A percentile compares a stretch with the other conserved stretches of the same genome.
phyloP scores from a whole-genome alignment of 2,113 vertebrate genomes.

The Mobula hypostoma region DNA sequence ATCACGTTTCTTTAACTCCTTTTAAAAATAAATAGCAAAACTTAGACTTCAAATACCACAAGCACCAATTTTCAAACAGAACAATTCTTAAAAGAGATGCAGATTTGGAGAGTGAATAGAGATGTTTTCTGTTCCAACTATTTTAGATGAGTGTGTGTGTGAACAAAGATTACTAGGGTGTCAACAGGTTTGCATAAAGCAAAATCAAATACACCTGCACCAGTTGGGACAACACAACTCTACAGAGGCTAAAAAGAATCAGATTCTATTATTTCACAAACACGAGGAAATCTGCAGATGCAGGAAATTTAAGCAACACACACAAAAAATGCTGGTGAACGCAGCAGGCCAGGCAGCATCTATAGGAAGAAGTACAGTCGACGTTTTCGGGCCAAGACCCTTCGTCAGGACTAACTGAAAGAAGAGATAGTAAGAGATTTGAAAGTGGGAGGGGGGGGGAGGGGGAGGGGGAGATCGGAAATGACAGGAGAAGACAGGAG shows the following conservation, averaged over 20 bases:
- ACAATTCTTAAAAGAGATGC: not conserved
- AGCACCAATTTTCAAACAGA: not conserved
- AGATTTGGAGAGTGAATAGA: not conserved
- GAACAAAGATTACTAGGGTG: not conserved
- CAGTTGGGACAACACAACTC: not conserved
- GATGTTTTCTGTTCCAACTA: not conserved
- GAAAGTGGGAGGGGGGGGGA: too few species aligned
- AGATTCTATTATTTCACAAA: not conserved
- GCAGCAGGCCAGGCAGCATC: too few species aligned
- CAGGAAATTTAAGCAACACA: too few species aligned
- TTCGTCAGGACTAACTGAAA: too few species aligned
- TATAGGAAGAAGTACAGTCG: too few species aligned
- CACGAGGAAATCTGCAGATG: too few species aligned
- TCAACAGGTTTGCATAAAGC: not conserved
- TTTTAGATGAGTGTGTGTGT: not conserved
- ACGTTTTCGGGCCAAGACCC: too few species aligned
- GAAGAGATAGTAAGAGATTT: too few species aligned
- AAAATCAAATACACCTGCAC: not conserved
- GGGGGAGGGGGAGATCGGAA: too few species aligned
- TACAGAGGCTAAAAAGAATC: not conserved
- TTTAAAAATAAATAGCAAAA: conserved; percentile 10
- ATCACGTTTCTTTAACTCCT: conserved; percentile 68
- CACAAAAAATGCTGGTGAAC: too few species aligned
- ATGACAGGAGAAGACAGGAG: too few species aligned
- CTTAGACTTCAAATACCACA: not conserved